Evolutionary conservation across 1,140 invertebrate species (phyloP), one percentile per base, ranked within the genome.

Genomic region (Samia ricini): DNA sequence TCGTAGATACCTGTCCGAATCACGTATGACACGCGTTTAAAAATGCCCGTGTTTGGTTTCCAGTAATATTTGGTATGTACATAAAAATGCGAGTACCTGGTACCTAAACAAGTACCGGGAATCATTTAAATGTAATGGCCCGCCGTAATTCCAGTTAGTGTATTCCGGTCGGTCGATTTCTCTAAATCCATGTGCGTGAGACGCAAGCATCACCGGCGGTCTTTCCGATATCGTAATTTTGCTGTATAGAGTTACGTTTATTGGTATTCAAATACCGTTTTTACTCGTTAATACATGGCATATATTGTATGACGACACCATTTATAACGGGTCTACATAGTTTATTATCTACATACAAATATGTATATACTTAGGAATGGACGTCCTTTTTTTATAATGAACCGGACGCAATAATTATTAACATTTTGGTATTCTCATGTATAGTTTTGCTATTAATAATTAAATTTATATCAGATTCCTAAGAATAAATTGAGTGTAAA

Each of bases 101-200:
- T 58, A 51, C 26, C 52, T 50, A 56, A 18, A 36, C 48, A 66
- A 69, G 70, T 86, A 86, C 85, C 72, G 60, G 77, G 83, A 88
- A 88, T 76, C 79, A 77, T 81, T 85, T 85, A 81, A 85, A 81
- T 88, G 71, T 81, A 86, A 87, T 85, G 75, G 78, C 26, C 64
- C 64, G 72, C 64, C 64, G 72, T 81, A 78, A 75, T 88, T 86
- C 86, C 83, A 81, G 81, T 74, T 77, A 86, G 74, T 64, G 77
- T 67, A 78, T 83, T 77, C 81, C 79, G 74, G 71, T 62, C 72
- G 74, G 65, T 69, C 63, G 70, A 77, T 88, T 79, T 79, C 78
- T 77, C 66, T 73, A 79, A 79, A 74, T 70, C 65, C 60, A 61
- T 62, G 75, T 69, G 82, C 83, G 84, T 83, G 82, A 82, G 73